These are phyloP conservation scores for Tiliacea aurago DNA, from an alignment of 2,888 invertebrate genomes.

Conservation along the genomic window DNA sequence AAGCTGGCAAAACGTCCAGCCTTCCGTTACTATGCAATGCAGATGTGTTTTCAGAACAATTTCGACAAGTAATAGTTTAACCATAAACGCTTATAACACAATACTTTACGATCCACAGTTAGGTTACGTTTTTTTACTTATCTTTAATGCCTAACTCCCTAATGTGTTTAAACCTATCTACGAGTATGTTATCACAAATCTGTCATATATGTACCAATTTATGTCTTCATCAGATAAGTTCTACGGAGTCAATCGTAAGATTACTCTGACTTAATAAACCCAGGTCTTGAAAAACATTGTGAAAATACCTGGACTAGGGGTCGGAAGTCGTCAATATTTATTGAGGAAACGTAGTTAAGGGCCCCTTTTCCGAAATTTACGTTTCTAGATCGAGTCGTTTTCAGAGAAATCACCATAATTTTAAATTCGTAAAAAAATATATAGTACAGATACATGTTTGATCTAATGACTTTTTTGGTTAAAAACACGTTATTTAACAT, in stretches of 20 bases:
- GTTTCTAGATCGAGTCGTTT: too few species aligned
- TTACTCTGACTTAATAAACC: neutral
- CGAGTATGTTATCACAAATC: conserved; percentile 1
- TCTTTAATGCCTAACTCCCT: conserved; percentile 17
- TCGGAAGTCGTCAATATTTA: too few species aligned
- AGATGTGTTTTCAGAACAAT: conserved; percentile 10
- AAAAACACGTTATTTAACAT: too few species aligned
- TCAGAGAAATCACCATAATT: too few species aligned
- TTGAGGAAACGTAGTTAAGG: too few species aligned
- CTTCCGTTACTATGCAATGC: conserved; percentile 10
- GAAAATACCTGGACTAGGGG: too few species aligned
- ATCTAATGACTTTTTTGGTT: too few species aligned
- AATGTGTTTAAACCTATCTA: conserved; percentile 2
- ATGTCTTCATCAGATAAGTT: conserved; percentile 3
- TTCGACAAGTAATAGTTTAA: neutral
- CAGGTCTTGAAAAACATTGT: neutral
- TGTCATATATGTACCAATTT: conserved; percentile 1
- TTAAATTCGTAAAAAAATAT: too few species aligned
- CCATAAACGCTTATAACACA: conserved; percentile 24
- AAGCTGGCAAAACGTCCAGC: neutral
- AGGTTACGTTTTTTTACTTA: conserved; percentile 24
- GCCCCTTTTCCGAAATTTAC: too few species aligned
- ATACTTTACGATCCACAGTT: conserved; percentile 33
- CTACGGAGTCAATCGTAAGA: neutral
- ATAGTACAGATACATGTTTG: too few species aligned